Base-by-base conservation (phyloP, 2,888 invertebrate species). In the Maniola hyperantus region DNA sequence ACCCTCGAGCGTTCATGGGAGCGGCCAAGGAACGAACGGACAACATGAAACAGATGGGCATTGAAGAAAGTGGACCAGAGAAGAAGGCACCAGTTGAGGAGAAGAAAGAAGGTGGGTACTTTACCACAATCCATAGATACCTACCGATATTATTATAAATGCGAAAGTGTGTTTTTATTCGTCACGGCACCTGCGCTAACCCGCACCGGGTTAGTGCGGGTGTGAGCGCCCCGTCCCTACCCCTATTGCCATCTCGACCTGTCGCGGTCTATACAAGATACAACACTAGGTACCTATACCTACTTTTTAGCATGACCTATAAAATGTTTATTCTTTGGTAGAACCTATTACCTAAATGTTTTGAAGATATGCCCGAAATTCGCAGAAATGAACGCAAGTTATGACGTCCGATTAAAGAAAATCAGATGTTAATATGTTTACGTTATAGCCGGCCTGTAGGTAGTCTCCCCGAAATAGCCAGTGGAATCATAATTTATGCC, bases 31-130 rank as follows among this genome's bases (percentile, higher is more conserved):
- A 97, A 79, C 94, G 97, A 68, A 95, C 96, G 34, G 97, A 97
- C 80, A 98, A 98, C 88, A 97, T 99, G 96, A 97, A 97, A 79
- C 97, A 97, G 53, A 95, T 99, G 94, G 99, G 99, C 69, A 99
- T 99, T 74, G 98, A 98, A 83, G 96, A 97, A 79, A 94, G 94
- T 59, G 94, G 94, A 0, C 94, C 94, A 0, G 95, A 94, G 75
- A 94, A 95, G 79, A 95, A 95, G 73, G 93, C 93, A 15, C 93
- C 93, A 75, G 94, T 94, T 72, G 95, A 95, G 76, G 95, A 95
- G 82, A 96, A 96, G 83, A 95, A 95, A 77, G 95, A 95, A 89
- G 96, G 96, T 94, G 72, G 11, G 51, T 39, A 11, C 10, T 18
- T 39, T 39, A 55, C 10, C 15, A 13, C 10, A 7, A n/a, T 54